Base-by-base conservation (phyloP, 92 coral and sea anemone species). In the Scolanthus callimorphus region DNA sequence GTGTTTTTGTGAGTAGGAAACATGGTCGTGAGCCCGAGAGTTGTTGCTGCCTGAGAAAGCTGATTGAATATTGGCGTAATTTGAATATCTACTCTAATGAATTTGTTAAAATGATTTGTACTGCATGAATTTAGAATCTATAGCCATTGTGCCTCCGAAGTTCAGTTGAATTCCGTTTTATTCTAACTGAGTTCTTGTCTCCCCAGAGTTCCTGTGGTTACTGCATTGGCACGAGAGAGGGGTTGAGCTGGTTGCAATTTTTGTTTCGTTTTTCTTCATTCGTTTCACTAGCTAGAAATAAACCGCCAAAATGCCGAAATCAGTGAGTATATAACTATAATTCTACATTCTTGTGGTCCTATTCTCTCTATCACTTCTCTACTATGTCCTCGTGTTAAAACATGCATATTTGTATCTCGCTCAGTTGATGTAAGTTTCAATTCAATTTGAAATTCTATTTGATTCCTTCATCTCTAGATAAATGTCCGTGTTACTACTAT, bases 401-500 rank as follows among this genome's bases (percentile, higher is more conserved):
- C 27, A 51, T 51, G 2, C 19, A 47, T 8, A 47, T 47, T 47
- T 20, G 10, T 4, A 11, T 43, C 47, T 23, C 1, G 13, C 25
- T 25, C 17, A n/a, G 4, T 60, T 62, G 1, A 23, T 39, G 60
- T 51, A 52, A 34, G 15, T 34, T 6, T 6, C 15, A 34, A 34
- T 34, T 34, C 41, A 6, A 34, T 6, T n/a, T n/a, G n/a, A n/a
- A n/a, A n/a, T n/a, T n/a, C n/a, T n/a, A 50, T 3, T 6, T 4
- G 27, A 22, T 8, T 50, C 3, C 28, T 53, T 2, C 38, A 47
- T 70, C 55, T 39, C 2, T 57, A 92, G 98, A 65, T 80, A 46
- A 94, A 89, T 55, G 99, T 94, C 6, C 89, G 96, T 6, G 90
- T 94, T 24, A 88, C 90, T 0, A 89, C 99, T 0, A 83, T 86